phyloP scores from a whole-genome alignment of 1,140 invertebrate species.

The Bilobella aurantiaca region DNA sequence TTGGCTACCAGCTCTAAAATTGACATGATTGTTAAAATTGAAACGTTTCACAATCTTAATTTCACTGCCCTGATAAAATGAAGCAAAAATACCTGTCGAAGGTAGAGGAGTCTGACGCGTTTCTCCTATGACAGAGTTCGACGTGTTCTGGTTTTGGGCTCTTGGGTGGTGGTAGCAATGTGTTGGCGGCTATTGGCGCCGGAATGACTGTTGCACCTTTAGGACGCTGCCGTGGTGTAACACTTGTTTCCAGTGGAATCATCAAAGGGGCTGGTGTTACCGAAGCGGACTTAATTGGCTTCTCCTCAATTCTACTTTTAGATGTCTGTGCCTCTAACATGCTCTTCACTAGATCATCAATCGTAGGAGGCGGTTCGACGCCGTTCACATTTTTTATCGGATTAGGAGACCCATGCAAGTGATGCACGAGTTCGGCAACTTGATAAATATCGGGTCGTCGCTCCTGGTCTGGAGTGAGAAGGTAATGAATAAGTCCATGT shows the following conservation, averaged over 20 bases:
- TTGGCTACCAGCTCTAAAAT: background rate
- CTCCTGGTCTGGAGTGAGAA: conserved; percentile 72
- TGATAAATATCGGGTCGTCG: conserved; percentile 80
- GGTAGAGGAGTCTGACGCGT: conserved; percentile 76
- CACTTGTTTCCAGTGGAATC: conserved; percentile 59
- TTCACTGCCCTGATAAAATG: too few species aligned
- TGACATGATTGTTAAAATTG: conserved; percentile 1
- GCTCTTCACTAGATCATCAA: conserved; percentile 22
- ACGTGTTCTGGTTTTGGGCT: conserved; percentile 22
- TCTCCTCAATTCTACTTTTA: conserved; percentile 22
- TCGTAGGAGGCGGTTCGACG: conserved; percentile 7
- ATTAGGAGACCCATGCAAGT: conserved; percentile 48
- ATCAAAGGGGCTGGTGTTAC: conserved; percentile 45
- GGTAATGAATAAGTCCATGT: conserved; percentile 55
- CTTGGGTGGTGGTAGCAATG: conserved; percentile 29
- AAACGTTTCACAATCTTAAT: background rate
- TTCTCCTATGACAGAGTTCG: conserved; percentile 52
- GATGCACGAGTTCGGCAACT: conserved; percentile 68
- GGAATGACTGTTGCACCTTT: conserved; percentile 47
- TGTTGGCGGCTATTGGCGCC: conserved; percentile 32
- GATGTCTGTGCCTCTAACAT: conserved; percentile 17
- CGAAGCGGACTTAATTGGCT: conserved; percentile 35
- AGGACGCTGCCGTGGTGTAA: conserved; percentile 71
- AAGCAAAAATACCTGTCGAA: conserved; percentile 75
- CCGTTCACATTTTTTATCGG: conserved; percentile 22